Base-by-base conservation (phyloP, 2,797 vertebrate genomes). In the Tokudaia muenninki region DNA sequence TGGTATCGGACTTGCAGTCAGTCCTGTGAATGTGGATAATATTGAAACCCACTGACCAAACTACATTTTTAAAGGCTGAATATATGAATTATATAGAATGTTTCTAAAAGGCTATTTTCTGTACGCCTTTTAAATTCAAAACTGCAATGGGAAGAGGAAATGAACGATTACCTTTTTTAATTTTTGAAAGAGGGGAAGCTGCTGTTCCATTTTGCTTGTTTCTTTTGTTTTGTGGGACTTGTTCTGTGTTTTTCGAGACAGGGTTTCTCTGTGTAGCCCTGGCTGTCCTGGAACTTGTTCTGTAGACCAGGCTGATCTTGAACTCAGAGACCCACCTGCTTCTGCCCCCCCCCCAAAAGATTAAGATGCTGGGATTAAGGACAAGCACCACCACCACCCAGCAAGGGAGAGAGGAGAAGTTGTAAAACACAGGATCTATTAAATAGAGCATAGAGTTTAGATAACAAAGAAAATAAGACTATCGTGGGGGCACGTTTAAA, bases 121-220 rank as follows among this genome's bases (percentile, higher is more conserved):
- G 24, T 78, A 41, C 88, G 29, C 77, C 67, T 13, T 93, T 37
- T 80, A 94, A 83, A 70, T 75, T 82, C 59, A 83, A 89, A 94
- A 84, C 61, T 80, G 34, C 8, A 67, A 77, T 77, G 47, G 24
- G 86, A 93, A 90, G 29, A 89, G 89, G 59, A 91, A 89, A 87
- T 77, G 41, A 10, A 80, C 24, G 17, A 59, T 74, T 44, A 6
- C 1, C 4, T 34, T 47, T 84, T 65, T 67, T 65, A 22, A 31
- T 55, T n/a, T 87, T 55, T 37, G 7, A 75, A 59, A 41, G 47
- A 41, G 67, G 72, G 34, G 19, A 86, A 70, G 7, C 22, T 21
- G 22, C 47, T 70, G 26, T 31, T 84, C 8, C 8, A 3, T 1
- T 65, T 47, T 3, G 41, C 57, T 19, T 12, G 22, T 77, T 77